These are phyloP conservation scores for Uloborus diversus DNA, from an alignment of 1,140 invertebrate species.

Conservation along the genomic window DNA sequence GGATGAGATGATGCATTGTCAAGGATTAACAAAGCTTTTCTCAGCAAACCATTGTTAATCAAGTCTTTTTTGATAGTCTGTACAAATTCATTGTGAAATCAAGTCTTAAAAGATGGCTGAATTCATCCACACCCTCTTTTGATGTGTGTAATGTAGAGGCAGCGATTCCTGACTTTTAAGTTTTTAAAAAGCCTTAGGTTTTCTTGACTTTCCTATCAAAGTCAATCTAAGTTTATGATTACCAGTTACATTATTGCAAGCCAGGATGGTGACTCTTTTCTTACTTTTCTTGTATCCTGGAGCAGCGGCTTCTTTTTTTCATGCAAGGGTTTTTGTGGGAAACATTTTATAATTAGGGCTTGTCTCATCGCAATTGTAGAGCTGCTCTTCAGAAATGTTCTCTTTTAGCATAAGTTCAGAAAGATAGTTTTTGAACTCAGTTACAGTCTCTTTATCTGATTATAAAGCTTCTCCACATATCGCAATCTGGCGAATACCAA, in stretches of 20 bases:
- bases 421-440: background rate
- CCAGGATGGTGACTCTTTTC: background rate
- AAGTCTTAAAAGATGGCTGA: background rate
- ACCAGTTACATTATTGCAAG: background rate
- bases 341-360: conserved; percentile 7
- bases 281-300: background rate
- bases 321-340: background rate
- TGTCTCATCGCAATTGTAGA: background rate
- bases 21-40: no score
- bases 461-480: background rate
- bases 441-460: background rate
- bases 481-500: background rate
- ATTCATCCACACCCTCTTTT: background rate
- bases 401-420: background rate
- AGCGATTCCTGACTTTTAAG: background rate
- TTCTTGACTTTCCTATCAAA: background rate
- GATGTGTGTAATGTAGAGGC: conserved; percentile 13
- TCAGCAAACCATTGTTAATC: no score
- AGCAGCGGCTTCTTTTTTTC: background rate
- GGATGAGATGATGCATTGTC: background rate
- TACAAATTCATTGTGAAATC: no score
- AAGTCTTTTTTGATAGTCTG: no score
- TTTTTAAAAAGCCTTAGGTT: background rate
- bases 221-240: conserved; percentile 1
- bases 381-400: conserved; percentile 1